phyloP scores from a whole-genome alignment of 1,140 invertebrate genomes.

The Musca domestica region DNA sequence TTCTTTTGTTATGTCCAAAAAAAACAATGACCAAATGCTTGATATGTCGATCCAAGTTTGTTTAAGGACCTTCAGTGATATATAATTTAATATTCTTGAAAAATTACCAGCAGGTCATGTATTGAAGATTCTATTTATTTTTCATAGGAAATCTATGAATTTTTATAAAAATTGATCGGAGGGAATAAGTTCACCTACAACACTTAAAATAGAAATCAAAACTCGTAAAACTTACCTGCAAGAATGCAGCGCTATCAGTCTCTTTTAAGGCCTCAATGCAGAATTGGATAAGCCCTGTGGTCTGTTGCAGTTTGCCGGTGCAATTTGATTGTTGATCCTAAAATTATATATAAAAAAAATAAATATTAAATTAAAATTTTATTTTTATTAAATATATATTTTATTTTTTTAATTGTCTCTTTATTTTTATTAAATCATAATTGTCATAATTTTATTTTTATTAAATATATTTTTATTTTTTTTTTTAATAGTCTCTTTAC shows the following conservation, averaged over 20 bases:
- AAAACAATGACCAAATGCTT: background rate
- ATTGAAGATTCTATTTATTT: no score
- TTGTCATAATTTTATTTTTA: background rate
- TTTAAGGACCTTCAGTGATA: background rate
- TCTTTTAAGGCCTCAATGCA: conserved; percentile 98
- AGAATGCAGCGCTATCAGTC: conserved; percentile 90
- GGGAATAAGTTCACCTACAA: background rate
- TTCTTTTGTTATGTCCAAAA: no score
- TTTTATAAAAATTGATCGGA: background rate
- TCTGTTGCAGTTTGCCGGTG: conserved; percentile 82
- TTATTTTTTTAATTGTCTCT: background rate
- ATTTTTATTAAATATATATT: conserved; percentile 4
- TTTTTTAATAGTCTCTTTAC: no score
- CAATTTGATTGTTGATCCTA: conserved; percentile 79
- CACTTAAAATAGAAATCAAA: background rate
- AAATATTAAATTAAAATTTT: no score
- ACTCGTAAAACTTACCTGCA: conserved; percentile 67
- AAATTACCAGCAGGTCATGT: no score
- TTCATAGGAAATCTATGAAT: no score
- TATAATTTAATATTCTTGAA: no score
- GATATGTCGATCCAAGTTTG: background rate
- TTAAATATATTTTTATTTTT: no score
- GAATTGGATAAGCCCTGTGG: conserved; percentile 94
- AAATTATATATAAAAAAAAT: no score
- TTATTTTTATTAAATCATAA: no score